Percentiles rank a stretch among this genome's conserved stretches.
Evolutionary conservation across 2,888 invertebrate species (phyloP).

Genomic region (Harpalus rubripes): DNA sequence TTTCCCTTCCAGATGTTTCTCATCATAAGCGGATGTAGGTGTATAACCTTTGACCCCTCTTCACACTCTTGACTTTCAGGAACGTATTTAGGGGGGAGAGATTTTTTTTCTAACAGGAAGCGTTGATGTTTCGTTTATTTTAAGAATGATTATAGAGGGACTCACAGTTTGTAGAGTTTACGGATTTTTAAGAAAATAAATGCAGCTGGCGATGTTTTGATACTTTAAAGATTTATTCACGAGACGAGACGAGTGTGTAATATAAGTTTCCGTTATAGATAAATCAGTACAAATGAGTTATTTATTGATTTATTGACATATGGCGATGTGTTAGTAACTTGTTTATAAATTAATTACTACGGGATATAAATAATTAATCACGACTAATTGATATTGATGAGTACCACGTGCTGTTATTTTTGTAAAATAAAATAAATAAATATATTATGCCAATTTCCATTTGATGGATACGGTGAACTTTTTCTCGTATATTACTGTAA

Average conservation of each 20-base stretch:
- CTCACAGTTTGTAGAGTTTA: slow-evolving; percentile 41
- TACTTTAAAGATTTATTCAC: slow-evolving; percentile 21
- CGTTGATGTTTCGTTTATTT: slow-evolving; percentile 49
- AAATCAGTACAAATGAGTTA: slow-evolving; percentile 1
- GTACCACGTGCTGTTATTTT: background rate
- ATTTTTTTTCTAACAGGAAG: slow-evolving; percentile 55
- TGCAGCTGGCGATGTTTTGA: slow-evolving; percentile 59
- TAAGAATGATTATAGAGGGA: slow-evolving; percentile 40
- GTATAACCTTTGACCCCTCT: slow-evolving; percentile 28
- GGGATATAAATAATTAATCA: background rate
- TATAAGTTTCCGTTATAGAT: slow-evolving; percentile 37
- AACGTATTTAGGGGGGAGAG: background rate
- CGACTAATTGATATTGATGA: slow-evolving; percentile 8
- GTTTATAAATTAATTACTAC: slow-evolving; percentile 18
- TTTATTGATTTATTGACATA: slow-evolving; percentile 30
- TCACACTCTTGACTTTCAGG: slow-evolving; percentile 42
- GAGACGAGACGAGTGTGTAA: background rate
- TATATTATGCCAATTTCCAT: no score
- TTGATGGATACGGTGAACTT: no score
- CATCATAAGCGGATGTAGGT: slow-evolving; percentile 55
- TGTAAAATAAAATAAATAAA: background rate
- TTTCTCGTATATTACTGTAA: no score
- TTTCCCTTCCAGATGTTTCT: slow-evolving; percentile 39
- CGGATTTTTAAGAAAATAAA: slow-evolving; percentile 61
- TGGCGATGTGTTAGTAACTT: background rate